phyloP scores from a whole-genome alignment of 2,888 invertebrate species.

The Camptogramma bilineatum region DNA sequence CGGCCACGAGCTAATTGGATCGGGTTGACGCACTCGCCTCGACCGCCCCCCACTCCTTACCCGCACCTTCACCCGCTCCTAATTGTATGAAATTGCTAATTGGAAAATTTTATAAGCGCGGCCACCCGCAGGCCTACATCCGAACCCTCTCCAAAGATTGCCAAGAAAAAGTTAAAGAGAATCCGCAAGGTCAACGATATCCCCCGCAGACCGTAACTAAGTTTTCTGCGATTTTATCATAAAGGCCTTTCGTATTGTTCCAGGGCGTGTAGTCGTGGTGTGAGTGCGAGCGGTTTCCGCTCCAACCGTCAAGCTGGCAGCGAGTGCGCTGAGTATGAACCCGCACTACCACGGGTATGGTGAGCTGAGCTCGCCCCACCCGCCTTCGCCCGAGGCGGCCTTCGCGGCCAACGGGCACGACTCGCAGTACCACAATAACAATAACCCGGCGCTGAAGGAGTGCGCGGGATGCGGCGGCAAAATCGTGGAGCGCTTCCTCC shows the following conservation, averaged over 20 bases:
- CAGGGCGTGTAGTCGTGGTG: conserved; percentile 85
- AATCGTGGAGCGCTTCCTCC: conserved; percentile 95
- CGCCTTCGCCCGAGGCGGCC: conserved; percentile 90
- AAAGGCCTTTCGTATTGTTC: conserved; percentile 48
- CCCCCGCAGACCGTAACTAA: conserved; percentile 7
- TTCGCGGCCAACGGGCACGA: conserved; percentile 87
- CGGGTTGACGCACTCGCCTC: conserved; percentile 80
- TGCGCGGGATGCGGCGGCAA: conserved; percentile 97
- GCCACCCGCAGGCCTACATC: conserved; percentile 76
- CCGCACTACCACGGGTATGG: conserved; percentile 95
- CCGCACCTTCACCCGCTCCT: conserved; percentile 69
- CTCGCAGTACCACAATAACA: conserved; percentile 85
- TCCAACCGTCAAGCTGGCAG: conserved; percentile 93
- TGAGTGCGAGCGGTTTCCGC: conserved; percentile 81
- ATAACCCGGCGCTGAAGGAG: conserved; percentile 88
- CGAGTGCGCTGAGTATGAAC: conserved; percentile 95
- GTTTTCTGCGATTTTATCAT: conserved; percentile 13
- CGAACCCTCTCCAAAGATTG: conserved; percentile 52
- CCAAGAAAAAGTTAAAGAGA: conserved; percentile 30
- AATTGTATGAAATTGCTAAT: conserved; percentile 86
- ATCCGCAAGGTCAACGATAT: conserved; percentile 33
- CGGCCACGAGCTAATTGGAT: conserved; percentile 85
- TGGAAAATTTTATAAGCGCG: conserved; percentile 85
- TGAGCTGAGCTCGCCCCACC: conserved; percentile 92
- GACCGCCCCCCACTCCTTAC: conserved; percentile 56